A percentile compares a stretch with the other conserved stretches of the same genome.
These are phyloP conservation scores for Stramonita haemastoma DNA, from an alignment of 2,888 invertebrate genomes.

Conservation along the genomic window DNA sequence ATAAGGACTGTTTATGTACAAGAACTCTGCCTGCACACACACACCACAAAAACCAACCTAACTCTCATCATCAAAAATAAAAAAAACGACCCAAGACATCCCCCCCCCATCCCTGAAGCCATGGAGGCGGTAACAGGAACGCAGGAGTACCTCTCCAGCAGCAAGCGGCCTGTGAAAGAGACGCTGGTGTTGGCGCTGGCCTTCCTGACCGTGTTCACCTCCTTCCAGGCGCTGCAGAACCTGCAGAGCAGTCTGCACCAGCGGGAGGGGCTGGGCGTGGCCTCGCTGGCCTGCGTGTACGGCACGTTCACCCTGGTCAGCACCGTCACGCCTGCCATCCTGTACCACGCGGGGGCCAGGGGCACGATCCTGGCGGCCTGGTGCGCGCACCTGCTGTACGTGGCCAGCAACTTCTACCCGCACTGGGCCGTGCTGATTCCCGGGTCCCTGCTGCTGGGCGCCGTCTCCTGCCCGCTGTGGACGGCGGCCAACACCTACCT, in stretches of 20 bases:
- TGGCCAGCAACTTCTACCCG: slow-evolving; percentile 69
- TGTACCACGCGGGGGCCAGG: slow-evolving; percentile 40
- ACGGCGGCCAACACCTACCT: slow-evolving; percentile 70
- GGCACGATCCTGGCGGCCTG: slow-evolving; percentile 60
- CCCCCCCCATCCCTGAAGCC: not conserved
- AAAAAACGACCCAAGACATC: not conserved
- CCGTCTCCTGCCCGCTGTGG: slow-evolving; percentile 70
- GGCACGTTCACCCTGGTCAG: slow-evolving; percentile 47
- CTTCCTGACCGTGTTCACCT: slow-evolving; percentile 33
- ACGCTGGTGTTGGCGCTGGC: not conserved
- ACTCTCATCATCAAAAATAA: not conserved
- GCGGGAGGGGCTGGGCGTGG: slow-evolving; percentile 60
- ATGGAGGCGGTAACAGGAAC: slow-evolving; percentile 29
- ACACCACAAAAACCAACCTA: too few relatives aligned
- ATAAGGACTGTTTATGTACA: too few relatives aligned
- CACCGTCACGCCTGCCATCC: slow-evolving; percentile 34
- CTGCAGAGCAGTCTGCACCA: slow-evolving; percentile 68
- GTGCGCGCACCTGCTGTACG: slow-evolving; percentile 64
- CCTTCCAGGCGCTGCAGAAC: slow-evolving; percentile 62
- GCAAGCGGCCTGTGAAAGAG: slow-evolving; percentile 15
- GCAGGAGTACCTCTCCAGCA: slow-evolving; percentile 30
- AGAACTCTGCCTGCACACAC: too few relatives aligned
- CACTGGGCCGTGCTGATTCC: slow-evolving; percentile 65
- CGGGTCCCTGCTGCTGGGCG: slow-evolving; percentile 67
- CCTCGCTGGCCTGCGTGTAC: slow-evolving; percentile 65